Percentiles rank a stretch among this genome's conserved stretches.
These are phyloP conservation scores for Colius striatus DNA, from an alignment of 2,113 vertebrate genomes.

Conservation along the genomic window DNA sequence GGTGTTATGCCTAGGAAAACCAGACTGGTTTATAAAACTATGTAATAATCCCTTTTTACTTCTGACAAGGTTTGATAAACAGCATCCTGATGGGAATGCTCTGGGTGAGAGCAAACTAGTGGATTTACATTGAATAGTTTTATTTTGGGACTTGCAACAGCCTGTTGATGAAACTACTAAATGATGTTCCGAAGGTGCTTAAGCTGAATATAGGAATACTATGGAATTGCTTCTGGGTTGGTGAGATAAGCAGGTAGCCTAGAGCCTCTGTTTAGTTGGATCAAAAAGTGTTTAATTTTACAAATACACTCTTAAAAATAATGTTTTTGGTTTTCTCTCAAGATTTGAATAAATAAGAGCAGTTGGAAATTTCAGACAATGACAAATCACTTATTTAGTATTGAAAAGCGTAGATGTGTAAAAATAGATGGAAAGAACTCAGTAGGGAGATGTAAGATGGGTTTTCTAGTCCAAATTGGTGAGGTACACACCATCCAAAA, in stretches of 20 bases:
- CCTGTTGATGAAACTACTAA: background rate
- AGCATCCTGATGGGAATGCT: background rate
- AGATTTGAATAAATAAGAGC: background rate
- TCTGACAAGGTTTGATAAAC: background rate
- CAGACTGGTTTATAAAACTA: background rate
- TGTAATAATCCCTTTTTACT: background rate
- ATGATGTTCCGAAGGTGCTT: background rate
- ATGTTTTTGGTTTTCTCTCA: background rate
- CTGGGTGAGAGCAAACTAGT: background rate
- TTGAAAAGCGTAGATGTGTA: background rate
- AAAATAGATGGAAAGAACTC: background rate
- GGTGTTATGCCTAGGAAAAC: background rate
- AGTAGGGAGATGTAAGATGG: background rate
- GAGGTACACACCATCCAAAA: background rate
- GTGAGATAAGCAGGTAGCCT: conserved; percentile 16
- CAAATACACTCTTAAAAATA: background rate
- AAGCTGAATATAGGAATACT: background rate
- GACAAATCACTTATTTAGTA: background rate
- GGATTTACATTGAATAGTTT: background rate
- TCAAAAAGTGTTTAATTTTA: background rate
- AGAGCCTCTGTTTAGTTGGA: background rate
- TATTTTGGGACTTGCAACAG: background rate
- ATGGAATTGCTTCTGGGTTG: background rate
- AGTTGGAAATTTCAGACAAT: background rate
- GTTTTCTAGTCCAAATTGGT: background rate